Evolutionary conservation across 2,888 invertebrate genomes (phyloP), one percentile per base, ranked within the genome.

Genomic region (Molorchus minor): DNA sequence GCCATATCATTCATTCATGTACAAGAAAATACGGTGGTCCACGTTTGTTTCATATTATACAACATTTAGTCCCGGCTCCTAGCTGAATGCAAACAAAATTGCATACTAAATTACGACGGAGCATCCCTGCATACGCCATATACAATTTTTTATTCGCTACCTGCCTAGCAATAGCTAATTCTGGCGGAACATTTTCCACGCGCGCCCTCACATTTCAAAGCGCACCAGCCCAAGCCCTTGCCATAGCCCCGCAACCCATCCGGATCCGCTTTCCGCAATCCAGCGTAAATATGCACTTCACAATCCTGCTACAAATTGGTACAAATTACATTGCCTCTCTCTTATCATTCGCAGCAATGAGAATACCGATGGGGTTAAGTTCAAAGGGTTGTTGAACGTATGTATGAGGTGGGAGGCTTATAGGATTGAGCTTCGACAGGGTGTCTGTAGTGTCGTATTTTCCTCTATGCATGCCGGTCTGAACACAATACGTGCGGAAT

Each of bases 401-500:
- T 71, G 70, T 65, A 71, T 69, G 68, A 71, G 70, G 61, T 61
- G 68, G 61, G n/a, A 61, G 73, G 76, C 71, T 75, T 76, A 76
- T 69, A 63, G 73, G 74, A 74, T 74, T 70, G 70, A 58, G 62
- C 66, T 71, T 71, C 74, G 72, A 76, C 74, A 71, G 71, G 72
- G 71, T 68, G 71, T 68, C 67, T 70, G 67, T 66, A 68, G 64
- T 64, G 69, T 59, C 60, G 63, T 58, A 3, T 59, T 57, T 61
- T 62, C 38, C 62, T 62, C 63, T 64, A 70, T 71, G 69, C 72
- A 70, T 72, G 70, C 67, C 65, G 66, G 71, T 71, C 68, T 70
- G 69, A 71, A 74, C 66, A 69, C 70, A 67, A 70, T 71, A 75
- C 75, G 75, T 75, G 56, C 57, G 51, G 75, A 75, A 75, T 75